These are phyloP conservation scores for Columba janthina DNA, from an alignment of 2,113 vertebrate species.

Conservation along the genomic window DNA sequence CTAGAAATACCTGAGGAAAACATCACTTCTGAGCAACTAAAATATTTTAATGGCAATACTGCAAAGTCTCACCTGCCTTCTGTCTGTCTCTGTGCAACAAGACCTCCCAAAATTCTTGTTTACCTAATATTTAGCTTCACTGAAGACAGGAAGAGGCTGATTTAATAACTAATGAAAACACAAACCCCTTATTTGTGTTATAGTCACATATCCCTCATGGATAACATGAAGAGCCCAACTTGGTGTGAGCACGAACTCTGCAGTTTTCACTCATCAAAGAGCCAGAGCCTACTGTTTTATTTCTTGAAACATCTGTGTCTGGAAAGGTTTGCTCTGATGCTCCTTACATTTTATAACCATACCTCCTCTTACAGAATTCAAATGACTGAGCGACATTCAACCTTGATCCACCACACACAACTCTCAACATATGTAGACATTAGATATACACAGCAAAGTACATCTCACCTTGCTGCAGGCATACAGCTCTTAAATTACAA, in stretches of 20 bases:
- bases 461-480: not conserved
- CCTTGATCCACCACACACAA: not conserved
- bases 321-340: not conserved
- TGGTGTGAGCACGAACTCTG: not conserved
- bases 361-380: not conserved
- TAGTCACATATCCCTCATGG: not conserved
- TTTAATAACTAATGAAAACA: not conserved
- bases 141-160: not conserved
- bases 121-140: not conserved
- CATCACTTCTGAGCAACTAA: not conserved
- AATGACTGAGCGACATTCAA: not conserved
- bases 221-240: not conserved
- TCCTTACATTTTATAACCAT: not conserved
- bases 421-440: not conserved
- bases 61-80: not conserved
- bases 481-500: not conserved
- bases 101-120: not conserved
- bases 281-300: not conserved
- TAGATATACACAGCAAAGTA: not conserved
- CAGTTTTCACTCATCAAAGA: not conserved
- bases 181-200: not conserved
- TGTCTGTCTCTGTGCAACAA: not conserved
- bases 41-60: rapidly evolving
- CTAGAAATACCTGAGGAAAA: not conserved
- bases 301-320: not conserved